Base-by-base conservation (phyloP, 1,140 invertebrate genomes). In the Helicoverpa armigera region DNA sequence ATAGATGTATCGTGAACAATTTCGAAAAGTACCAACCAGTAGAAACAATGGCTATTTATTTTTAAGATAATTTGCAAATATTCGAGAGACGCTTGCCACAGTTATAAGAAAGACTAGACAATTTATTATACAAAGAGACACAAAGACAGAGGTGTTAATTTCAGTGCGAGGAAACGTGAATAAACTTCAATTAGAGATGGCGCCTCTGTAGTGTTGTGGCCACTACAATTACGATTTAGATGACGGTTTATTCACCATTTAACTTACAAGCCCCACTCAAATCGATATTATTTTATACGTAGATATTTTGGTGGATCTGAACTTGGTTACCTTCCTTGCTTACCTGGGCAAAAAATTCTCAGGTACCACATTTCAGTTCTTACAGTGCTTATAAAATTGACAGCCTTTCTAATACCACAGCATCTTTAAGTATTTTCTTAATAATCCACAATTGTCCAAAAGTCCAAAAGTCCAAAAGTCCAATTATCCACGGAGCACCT, bases 101-200 rank as follows among this genome's bases (percentile, higher is more conserved):
- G 51, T 78, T 78, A 56, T 78, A 78, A 67, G 61, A 51, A 67
- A 43, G 48, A 67, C 76, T 63, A 69, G 53, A 80, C 82, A 78
- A 80, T 82, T 75, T 82, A 86, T 82, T 80, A 82, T 60, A 53
- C 70, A 74, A 77, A 79, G 53, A 81, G 79, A 81, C 81, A 82
- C 75, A 84, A 79, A 78, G 79, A 67, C 81, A 53, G 79, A 87
- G 83, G 84, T 85, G 83, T 85, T 88, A 87, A 88, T 88, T 87
- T 88, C 83, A 86, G 82, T 83, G 43, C 50, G 70, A 61, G 83
- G 79, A 85, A 86, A 88, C 85, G 85, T 82, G 84, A 87, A 88
- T 89, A 89, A 90, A 90, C 83, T 89, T 88, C 89, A 92, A 92
- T 92, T 92, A 92, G 86, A 84, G 83, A 76, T 86, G 85, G 85